These are phyloP conservation scores for Drosophila trapezifrons DNA, from an alignment of 1,140 invertebrate genomes.

Conservation along the genomic window DNA sequence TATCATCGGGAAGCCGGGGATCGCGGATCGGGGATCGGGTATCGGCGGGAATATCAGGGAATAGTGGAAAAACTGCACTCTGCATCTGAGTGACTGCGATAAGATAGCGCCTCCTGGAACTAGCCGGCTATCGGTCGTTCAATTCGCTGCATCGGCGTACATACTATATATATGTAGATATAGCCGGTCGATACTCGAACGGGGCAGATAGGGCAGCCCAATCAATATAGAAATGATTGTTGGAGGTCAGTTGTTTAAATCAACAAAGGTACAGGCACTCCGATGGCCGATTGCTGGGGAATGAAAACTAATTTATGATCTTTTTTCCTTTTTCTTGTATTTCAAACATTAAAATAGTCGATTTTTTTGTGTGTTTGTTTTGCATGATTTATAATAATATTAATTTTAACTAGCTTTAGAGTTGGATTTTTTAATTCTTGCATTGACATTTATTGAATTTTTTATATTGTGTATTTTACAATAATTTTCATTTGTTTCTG, in stretches of 20 bases:
- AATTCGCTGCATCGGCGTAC: constrained; percentile 45
- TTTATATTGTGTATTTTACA: constrained; percentile 76
- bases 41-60: too few species aligned
- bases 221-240: constrained; percentile 80
- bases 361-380: constrained; percentile 59
- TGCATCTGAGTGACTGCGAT: constrained; percentile 68
- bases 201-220: constrained; percentile 40
- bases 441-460: constrained; percentile 78
- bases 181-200: neutral
- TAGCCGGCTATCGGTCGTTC: constrained; percentile 38
- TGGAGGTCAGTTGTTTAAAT: constrained; percentile 81
- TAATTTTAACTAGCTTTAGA: constrained; percentile 83
- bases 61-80: constrained; percentile 67
- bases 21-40: constrained; percentile 12
- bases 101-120: constrained; percentile 71
- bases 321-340: constrained; percentile 71
- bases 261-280: constrained; percentile 45
- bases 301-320: constrained; percentile 60
- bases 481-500: constrained; percentile 60
- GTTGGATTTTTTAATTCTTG: constrained; percentile 70
- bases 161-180: constrained; percentile 10
- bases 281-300: constrained; percentile 43
- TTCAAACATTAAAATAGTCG: constrained; percentile 84
- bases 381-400: constrained; percentile 72
- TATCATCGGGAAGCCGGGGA: constrained; percentile 42